Evolutionary conservation across 2,113 vertebrate species (phyloP).

Genomic region (Engystomops pustulosus): DNA sequence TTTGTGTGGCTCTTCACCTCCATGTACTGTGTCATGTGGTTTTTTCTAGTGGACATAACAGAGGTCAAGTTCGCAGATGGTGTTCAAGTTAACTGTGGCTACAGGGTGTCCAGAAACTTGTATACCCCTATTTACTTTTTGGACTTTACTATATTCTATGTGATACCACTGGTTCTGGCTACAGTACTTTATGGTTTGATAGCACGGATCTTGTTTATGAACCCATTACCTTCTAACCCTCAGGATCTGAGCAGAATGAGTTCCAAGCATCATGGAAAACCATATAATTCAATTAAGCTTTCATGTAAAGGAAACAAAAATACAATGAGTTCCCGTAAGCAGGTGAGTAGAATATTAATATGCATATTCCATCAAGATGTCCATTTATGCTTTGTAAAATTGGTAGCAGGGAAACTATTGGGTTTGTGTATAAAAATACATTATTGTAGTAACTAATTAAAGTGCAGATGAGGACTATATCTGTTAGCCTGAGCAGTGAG

Average conservation of each 20-base stretch:
- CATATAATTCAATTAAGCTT: slow-evolving; percentile 65
- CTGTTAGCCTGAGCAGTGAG: no score
- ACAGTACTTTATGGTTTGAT: slow-evolving; percentile 79
- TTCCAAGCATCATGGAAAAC: slow-evolving; percentile 71
- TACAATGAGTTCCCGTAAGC: slow-evolving; percentile 75
- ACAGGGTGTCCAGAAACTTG: slow-evolving; percentile 79
- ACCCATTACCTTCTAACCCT: slow-evolving; percentile 69
- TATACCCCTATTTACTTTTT: slow-evolving; percentile 87
- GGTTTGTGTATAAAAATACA: no score
- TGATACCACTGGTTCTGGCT: slow-evolving; percentile 77
- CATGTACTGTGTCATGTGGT: slow-evolving; percentile 85
- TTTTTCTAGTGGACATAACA: slow-evolving; percentile 84
- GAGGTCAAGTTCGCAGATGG: slow-evolving; percentile 77
- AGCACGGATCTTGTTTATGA: slow-evolving; percentile 79
- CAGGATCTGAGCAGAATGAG: slow-evolving; percentile 64
- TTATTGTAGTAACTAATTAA: no score
- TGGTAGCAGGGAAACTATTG: background rate
- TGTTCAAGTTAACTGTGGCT: slow-evolving; percentile 79
- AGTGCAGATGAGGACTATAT: no score
- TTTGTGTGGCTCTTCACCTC: slow-evolving; percentile 82
- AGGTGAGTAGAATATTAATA: slow-evolving; percentile 71
- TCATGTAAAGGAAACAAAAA: slow-evolving; percentile 69
- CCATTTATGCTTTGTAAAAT: background rate
- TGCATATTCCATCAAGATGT: background rate
- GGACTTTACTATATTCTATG: slow-evolving; percentile 82